phyloP scores from a whole-genome alignment of 2,888 invertebrate species.

The Spialia ferax region DNA sequence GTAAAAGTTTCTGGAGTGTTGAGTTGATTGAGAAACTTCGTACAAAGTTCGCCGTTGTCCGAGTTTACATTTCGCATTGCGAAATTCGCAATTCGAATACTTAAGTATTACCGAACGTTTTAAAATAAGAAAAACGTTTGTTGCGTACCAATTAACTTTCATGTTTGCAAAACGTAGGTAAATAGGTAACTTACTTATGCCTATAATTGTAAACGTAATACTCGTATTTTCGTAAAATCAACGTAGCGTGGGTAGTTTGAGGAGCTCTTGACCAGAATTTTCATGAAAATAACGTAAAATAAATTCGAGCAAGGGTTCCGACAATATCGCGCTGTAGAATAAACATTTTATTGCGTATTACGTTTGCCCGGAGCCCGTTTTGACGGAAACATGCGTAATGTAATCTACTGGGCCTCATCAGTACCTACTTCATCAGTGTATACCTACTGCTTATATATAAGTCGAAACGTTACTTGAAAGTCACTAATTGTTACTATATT shows the following conservation, averaged over 20 bases:
- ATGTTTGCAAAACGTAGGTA: background rate
- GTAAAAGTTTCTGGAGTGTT: constrained; percentile 35
- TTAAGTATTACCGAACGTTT: constrained; percentile 7
- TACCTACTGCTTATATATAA: background rate
- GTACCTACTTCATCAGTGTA: background rate
- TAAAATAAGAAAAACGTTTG: background rate
- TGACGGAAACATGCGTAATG: constrained; percentile 24
- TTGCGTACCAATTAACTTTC: background rate
- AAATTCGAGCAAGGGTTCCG: constrained; percentile 39
- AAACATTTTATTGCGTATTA: constrained; percentile 40
- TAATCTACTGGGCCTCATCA: background rate
- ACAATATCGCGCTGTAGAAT: constrained; percentile 37
- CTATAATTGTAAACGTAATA: constrained; percentile 6
- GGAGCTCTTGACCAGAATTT: constrained; percentile 39
- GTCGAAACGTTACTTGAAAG: background rate
- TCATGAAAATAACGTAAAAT: constrained; percentile 40
- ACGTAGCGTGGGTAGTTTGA: constrained; percentile 31
- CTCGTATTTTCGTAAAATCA: constrained; percentile 28
- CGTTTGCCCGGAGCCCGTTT: constrained; percentile 23
- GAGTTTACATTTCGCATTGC: background rate
- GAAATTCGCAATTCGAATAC: constrained; percentile 15
- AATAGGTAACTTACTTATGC: background rate
- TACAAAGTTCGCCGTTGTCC: constrained; percentile 47
- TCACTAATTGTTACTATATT: background rate
- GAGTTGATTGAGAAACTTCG: constrained; percentile 71